These are phyloP conservation scores for Blastobasis lacticolella DNA, from an alignment of 2,888 invertebrate species.

Conservation along the genomic window DNA sequence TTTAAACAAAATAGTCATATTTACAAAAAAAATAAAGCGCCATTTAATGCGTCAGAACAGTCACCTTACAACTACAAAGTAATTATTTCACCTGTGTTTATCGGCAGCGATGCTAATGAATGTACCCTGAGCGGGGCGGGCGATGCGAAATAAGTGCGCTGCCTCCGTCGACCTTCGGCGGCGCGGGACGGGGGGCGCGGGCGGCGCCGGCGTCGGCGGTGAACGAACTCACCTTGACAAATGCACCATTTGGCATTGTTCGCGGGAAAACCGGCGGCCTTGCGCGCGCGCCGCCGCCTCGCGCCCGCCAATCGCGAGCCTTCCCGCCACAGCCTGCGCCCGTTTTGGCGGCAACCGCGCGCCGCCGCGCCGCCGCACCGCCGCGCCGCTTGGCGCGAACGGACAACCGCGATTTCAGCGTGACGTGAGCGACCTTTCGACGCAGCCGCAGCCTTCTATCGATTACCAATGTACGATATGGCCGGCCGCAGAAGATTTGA, in stretches of 20 bases:
- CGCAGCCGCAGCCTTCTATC: slow-evolving; percentile 6
- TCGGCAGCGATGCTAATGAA: slow-evolving; percentile 50
- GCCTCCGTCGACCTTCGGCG: slow-evolving; percentile 19
- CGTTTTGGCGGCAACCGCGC: slow-evolving; percentile 58
- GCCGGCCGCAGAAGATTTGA: no score
- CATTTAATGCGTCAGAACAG: background rate
- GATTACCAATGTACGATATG: slow-evolving; percentile 3
- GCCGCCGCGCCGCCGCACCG: slow-evolving; percentile 35
- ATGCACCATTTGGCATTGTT: slow-evolving; percentile 76
- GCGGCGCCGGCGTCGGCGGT: slow-evolving; percentile 58
- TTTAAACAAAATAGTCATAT: no score
- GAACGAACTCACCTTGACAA: slow-evolving; percentile 75
- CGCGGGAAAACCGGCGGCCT: slow-evolving; percentile 74
- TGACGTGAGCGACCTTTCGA: slow-evolving; percentile 22
- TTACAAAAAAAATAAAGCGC: background rate
- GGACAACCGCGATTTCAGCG: slow-evolving; percentile 32
- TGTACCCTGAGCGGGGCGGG: slow-evolving; percentile 46
- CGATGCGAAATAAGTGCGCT: slow-evolving; percentile 18
- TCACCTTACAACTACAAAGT: slow-evolving; percentile 21
- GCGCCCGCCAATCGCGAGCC: slow-evolving; percentile 55
- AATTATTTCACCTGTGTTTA: slow-evolving; percentile 55
- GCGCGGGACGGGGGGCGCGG: slow-evolving; percentile 30
- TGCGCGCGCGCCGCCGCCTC: slow-evolving; percentile 59
- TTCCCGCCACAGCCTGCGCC: slow-evolving; percentile 70
- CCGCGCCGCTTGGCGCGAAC: slow-evolving; percentile 15